Evolutionary conservation across 1,140 invertebrate species (phyloP).

Genomic region (Trachelipus rathkii): DNA sequence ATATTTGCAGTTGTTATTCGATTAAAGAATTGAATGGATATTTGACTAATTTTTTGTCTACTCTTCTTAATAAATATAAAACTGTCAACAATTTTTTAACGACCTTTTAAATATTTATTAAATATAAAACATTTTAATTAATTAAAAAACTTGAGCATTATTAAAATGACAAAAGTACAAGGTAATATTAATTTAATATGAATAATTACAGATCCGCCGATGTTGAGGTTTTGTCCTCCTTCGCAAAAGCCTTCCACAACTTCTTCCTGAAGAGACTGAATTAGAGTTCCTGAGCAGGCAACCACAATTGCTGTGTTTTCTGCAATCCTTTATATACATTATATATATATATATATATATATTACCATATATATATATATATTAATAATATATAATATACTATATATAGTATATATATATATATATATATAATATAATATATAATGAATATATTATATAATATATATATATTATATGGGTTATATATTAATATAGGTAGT

Average conservation of each 20-base stretch:
- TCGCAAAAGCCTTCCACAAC: background rate
- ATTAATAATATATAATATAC: background rate
- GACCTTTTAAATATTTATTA: too few species aligned
- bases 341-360: background rate
- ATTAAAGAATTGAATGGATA: too few species aligned
- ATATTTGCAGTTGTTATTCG: too few species aligned
- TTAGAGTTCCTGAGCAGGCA: background rate
- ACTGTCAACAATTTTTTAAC: too few species aligned
- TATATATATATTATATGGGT: background rate
- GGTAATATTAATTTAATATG: too few species aligned
- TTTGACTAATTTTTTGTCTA: too few species aligned
- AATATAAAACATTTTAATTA: too few species aligned
- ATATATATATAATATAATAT: background rate
- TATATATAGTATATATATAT: background rate
- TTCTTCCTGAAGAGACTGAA: background rate
- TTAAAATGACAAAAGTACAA: too few species aligned
- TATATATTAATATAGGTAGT: too few species aligned
- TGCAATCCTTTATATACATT: background rate
- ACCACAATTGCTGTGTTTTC: background rate
- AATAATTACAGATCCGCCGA: background rate
- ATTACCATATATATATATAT: constrained; percentile 2
- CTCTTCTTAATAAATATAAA: too few species aligned
- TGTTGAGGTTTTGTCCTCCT: background rate
- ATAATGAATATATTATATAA: too few species aligned
- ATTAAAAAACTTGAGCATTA: too few species aligned